These are phyloP conservation scores for Clamator glandarius DNA, from an alignment of 2,797 vertebrate species.

Conservation along the genomic window DNA sequence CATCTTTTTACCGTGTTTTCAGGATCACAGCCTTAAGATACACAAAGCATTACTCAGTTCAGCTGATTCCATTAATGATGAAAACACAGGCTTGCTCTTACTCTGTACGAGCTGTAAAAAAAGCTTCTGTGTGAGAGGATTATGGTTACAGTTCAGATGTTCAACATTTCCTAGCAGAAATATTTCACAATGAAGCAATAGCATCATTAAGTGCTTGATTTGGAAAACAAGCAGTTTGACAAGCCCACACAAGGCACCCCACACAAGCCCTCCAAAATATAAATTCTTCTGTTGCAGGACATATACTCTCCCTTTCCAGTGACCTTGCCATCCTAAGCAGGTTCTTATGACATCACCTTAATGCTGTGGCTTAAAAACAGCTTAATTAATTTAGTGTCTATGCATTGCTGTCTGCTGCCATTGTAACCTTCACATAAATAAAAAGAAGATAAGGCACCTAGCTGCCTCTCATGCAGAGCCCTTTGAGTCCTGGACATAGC, in stretches of 20 bases:
- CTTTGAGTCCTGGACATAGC: not conserved
- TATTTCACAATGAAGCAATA: not conserved
- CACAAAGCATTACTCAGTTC: conserved; percentile 54
- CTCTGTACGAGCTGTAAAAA: not conserved
- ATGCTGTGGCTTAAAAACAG: conserved; percentile 66
- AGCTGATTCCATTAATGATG: conserved; percentile 36
- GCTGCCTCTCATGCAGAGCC: conserved; percentile 56
- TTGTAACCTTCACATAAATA: conserved; percentile 61
- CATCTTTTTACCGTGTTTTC: conserved; percentile 5
- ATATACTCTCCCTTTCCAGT: conserved; percentile 58
- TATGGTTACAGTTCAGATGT: conserved; percentile 17
- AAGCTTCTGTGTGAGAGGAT: conserved; percentile 29
- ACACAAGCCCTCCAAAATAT: not conserved
- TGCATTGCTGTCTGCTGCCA: conserved; percentile 46
- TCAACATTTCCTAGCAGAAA: not conserved
- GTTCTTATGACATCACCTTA: conserved; percentile 72
- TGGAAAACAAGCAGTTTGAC: not conserved
- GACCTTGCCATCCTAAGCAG: conserved; percentile 67
- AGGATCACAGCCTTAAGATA: conserved; percentile 14
- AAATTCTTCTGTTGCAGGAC: not conserved
- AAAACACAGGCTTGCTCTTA: conserved; percentile 40
- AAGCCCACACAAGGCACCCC: not conserved
- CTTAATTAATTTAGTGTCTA: conserved; percentile 51
- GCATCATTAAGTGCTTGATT: not conserved
- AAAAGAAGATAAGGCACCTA: conserved; percentile 29